These are phyloP conservation scores for Cotesia chilonis DNA, from an alignment of 1,140 invertebrate species.

Conservation along the genomic window DNA sequence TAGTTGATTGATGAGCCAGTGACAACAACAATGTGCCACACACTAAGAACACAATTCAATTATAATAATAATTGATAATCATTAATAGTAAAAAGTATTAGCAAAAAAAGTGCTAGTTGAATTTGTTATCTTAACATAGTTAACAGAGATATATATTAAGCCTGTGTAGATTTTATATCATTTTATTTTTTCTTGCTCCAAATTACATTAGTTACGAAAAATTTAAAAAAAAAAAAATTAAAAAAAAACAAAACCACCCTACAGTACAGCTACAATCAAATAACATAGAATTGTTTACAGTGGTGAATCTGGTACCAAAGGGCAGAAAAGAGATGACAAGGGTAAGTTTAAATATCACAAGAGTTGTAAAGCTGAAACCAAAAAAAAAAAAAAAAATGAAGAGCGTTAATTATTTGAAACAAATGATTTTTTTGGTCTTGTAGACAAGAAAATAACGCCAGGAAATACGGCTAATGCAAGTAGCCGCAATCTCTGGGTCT, in stretches of 20 bases:
- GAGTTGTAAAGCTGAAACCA: neutral
- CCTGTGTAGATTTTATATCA: conserved; percentile 48
- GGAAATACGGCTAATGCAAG: conserved; percentile 59
- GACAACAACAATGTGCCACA: conserved; percentile 11
- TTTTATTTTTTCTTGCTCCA: conserved; percentile 11
- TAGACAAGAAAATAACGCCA: conserved; percentile 59
- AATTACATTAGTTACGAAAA: conserved; percentile 17
- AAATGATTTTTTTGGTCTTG: conserved; percentile 26
- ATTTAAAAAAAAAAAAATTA: neutral
- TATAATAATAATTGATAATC: conserved; percentile 17
- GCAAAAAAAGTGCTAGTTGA: conserved; percentile 61
- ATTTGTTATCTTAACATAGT: conserved; percentile 63
- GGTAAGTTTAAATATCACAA: conserved; percentile 45
- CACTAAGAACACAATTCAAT: conserved; percentile 23
- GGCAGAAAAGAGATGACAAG: conserved; percentile 62
- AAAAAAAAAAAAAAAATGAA: conserved; percentile 8
- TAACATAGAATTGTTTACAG: conserved; percentile 54
- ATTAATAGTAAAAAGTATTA: conserved; percentile 33
- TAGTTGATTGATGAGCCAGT: conserved; percentile 1
- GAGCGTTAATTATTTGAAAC: conserved; percentile 6
- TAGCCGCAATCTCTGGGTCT: conserved; percentile 89
- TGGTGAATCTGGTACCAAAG: conserved; percentile 54
- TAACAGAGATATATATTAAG: conserved; percentile 59
- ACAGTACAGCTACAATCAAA: neutral
- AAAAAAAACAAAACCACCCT: neutral